Conservation (phyloP, 2,888 invertebrate genomes). For the Nomada hirtipes region DNA sequence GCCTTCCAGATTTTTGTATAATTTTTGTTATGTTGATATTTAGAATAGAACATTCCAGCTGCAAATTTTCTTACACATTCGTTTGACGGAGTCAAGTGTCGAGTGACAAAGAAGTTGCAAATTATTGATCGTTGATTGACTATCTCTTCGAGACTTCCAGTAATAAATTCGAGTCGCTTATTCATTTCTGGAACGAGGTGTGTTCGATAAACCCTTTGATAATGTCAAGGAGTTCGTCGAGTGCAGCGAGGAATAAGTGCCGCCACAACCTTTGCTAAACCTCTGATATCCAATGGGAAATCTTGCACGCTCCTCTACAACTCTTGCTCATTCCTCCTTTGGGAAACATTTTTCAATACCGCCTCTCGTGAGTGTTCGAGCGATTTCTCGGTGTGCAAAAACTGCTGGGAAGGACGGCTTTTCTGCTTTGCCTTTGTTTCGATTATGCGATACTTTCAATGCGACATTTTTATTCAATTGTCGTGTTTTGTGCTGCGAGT, state of each 20-base stretch:
- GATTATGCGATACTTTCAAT: neutral
- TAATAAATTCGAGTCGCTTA: neutral
- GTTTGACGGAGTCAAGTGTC: too few relatives aligned
- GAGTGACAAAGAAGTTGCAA: too few relatives aligned
- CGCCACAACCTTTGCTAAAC: slow-evolving; percentile 33
- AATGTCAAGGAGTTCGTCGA: slow-evolving; percentile 14
- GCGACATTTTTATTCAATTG: neutral
- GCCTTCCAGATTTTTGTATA: too few relatives aligned
- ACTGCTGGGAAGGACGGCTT: neutral
- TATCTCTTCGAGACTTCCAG: neutral
- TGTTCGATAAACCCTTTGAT: neutral
- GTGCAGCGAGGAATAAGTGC: slow-evolving; percentile 13
- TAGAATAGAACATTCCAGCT: too few relatives aligned
- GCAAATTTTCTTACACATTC: too few relatives aligned
- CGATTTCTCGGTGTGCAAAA: slow-evolving; percentile 24
- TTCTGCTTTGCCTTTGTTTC: neutral
- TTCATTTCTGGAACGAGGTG: neutral
- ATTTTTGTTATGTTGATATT: too few relatives aligned
- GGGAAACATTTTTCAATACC: slow-evolving; percentile 57
- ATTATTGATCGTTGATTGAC: neutral
- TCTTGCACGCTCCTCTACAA: slow-evolving; percentile 38
- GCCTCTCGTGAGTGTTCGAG: slow-evolving; percentile 1
- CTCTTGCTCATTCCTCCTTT: slow-evolving; percentile 33
- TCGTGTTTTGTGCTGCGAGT: neutral
- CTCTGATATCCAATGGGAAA: slow-evolving; percentile 57